Evolutionary conservation across 2,888 invertebrate genomes (phyloP), one percentile per base, ranked within the genome.

Genomic region (Drosophila silvestris): DNA sequence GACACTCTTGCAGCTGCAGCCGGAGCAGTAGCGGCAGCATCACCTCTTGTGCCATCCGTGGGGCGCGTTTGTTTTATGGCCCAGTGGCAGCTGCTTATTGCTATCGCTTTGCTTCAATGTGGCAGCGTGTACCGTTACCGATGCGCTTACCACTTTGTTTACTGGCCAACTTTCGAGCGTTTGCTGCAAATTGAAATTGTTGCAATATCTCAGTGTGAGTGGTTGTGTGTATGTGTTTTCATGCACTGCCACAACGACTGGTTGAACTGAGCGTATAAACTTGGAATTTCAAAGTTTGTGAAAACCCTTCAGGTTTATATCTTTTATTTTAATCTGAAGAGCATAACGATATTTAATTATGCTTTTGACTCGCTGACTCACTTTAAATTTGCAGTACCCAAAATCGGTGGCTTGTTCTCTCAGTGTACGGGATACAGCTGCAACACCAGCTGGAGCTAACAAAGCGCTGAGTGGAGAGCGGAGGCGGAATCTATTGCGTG

Each of bases 51-150:
- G 37, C 32, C 58, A 30, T 41, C 41, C 37, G 67, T 67, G 68
- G 37, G 66, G 59, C 71, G 60, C 72, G 84, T 78, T 86, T 86
- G 89, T 83, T 89, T 85, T 86, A 89, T 89, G 77, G 81, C 73
- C 57, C 70, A 76, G 74, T 76, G 76, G 82, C 89, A 81, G 78
- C 78, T 83, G 86, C 83, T 88, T 90, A 90, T 88, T 88, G 87
- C 90, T 82, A 76, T 79, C 90, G 79, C 70, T 89, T 87, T 87
- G 90, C 82, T 87, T 81, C 89, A 85, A 83, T 89, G 89, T 86
- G 84, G 86, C 89, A 76, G 72, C 81, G 77, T 79, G 76, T 54
- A 35, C 63, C 52, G 41, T 64, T 59, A 59, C 71, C 63, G 28
- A 63, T 56, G 63, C 66, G 69, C 51, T 80, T 80, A 64, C 77